Percentiles rank a stretch among this genome's conserved stretches.
phyloP scores from a whole-genome alignment of 2,888 invertebrate species.

The Gymnoscelis rufifasciata region DNA sequence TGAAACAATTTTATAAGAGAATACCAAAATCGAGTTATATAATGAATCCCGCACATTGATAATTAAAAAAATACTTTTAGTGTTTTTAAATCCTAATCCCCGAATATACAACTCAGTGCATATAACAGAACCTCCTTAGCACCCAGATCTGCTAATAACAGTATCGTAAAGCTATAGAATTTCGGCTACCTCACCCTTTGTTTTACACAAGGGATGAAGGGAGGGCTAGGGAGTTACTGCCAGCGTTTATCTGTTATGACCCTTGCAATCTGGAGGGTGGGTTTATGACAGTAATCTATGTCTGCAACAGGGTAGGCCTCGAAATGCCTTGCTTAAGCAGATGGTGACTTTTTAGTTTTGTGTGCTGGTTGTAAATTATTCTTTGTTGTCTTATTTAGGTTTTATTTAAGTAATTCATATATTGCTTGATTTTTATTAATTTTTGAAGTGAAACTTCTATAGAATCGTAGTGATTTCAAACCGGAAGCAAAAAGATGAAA shows the following conservation, averaged over 20 bases:
- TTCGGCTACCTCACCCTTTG: constrained; percentile 26
- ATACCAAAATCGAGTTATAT: too few relatives aligned
- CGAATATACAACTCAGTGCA: background rate
- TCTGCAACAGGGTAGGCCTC: constrained; percentile 37
- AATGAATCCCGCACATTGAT: too few relatives aligned
- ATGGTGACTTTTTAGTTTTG: constrained; percentile 16
- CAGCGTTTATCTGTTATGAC: constrained; percentile 68
- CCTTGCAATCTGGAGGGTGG: constrained; percentile 56
- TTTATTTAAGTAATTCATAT: background rate
- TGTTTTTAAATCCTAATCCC: too few relatives aligned
- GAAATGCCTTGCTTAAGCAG: constrained; percentile 17
- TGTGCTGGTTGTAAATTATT: background rate
- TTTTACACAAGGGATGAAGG: constrained; percentile 50
- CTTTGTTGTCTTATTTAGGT: background rate
- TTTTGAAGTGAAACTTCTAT: too few relatives aligned
- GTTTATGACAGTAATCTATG: constrained; percentile 52
- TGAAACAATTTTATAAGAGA: too few relatives aligned
- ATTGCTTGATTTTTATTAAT: too few relatives aligned
- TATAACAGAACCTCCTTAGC: background rate
- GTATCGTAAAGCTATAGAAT: constrained; percentile 23
- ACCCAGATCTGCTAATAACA: constrained; percentile 9
- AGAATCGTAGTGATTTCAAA: too few relatives aligned
- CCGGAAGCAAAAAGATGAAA: too few relatives aligned
- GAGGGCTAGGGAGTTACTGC: constrained; percentile 56
- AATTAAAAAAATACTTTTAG: too few relatives aligned